A percentile compares a stretch with the other conserved stretches of the same genome.
Conservation (phyloP, 1,140 invertebrate genomes). For the Cydia fagiglandana region DNA sequence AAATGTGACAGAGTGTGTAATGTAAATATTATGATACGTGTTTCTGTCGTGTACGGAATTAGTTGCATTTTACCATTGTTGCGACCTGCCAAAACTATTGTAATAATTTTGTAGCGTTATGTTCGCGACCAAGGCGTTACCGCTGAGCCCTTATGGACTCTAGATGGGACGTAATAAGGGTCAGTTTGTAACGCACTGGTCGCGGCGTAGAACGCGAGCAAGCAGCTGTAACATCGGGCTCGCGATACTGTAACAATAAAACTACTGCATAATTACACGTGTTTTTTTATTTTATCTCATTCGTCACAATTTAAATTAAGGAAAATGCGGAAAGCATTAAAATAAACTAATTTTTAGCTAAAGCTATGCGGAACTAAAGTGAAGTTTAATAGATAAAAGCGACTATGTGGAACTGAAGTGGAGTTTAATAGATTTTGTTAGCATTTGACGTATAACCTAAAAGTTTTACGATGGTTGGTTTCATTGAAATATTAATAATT, state of each 20-base stretch:
- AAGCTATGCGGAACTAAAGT: too few relatives aligned
- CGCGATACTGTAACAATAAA: conserved; percentile 37
- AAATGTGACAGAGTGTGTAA: conserved; percentile 37
- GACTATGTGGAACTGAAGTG: too few relatives aligned
- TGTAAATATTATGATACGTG: conserved; percentile 72
- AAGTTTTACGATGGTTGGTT: too few relatives aligned
- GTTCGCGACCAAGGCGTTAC: conserved; percentile 32
- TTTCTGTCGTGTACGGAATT: conserved; percentile 63
- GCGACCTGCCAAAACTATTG: conserved; percentile 77
- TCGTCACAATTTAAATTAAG: neutral
- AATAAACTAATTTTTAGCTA: too few relatives aligned
- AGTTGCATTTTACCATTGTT: conserved; percentile 77
- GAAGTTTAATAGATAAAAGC: too few relatives aligned
- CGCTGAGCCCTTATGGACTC: neutral
- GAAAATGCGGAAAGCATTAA: neutral
- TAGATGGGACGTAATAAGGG: neutral
- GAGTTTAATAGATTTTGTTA: too few relatives aligned
- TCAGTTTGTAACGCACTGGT: conserved; percentile 1
- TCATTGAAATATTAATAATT: too few relatives aligned
- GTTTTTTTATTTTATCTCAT: conserved; percentile 21
- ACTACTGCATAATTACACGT: conserved; percentile 37
- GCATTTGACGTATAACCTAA: too few relatives aligned
- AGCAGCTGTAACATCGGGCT: conserved; percentile 18
- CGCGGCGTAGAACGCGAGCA: conserved; percentile 10
- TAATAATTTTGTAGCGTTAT: conserved; percentile 72